Percentiles rank a stretch among this genome's conserved stretches.
These are phyloP conservation scores for Noturus placidus DNA, from an alignment of 2,113 vertebrate species.

Conservation along the genomic window DNA sequence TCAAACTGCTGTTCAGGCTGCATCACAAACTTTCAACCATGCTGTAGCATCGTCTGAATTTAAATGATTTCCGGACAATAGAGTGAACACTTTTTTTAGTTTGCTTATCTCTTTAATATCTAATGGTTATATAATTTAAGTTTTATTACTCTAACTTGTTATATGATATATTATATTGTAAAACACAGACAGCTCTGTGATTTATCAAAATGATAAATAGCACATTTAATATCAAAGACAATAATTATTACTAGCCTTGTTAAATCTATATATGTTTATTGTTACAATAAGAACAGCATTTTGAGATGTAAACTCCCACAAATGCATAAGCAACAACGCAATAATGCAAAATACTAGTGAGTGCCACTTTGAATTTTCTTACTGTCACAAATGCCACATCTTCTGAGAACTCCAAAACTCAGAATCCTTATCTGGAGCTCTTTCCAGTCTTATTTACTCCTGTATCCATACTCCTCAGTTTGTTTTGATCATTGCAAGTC, in stretches of 20 bases:
- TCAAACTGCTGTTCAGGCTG: not conserved
- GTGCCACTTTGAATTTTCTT: not conserved
- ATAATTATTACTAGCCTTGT: conserved; percentile 5
- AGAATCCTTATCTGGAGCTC: not conserved
- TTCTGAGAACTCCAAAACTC: not conserved
- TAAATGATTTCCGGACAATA: not conserved
- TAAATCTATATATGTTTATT: not conserved
- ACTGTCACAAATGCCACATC: not conserved
- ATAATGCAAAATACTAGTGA: not conserved
- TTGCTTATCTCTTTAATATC: not conserved
- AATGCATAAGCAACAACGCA: not conserved
- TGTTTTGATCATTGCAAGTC: not conserved
- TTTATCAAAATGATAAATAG: not conserved
- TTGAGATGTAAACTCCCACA: not conserved
- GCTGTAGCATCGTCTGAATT: not conserved
- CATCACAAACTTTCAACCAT: not conserved
- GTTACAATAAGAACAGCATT: not conserved
- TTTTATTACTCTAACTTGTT: not conserved
- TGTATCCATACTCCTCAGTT: not conserved
- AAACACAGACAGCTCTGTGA: not conserved
- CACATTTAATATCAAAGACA: not conserved
- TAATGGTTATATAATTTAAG: not conserved
- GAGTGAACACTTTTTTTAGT: not conserved
- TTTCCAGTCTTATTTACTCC: not conserved
- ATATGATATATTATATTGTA: not conserved